A percentile compares a stretch with the other conserved stretches of the same genome.
These are phyloP conservation scores for Burhinus bistriatus DNA, from an alignment of 2,113 vertebrate species.

Conservation along the genomic window DNA sequence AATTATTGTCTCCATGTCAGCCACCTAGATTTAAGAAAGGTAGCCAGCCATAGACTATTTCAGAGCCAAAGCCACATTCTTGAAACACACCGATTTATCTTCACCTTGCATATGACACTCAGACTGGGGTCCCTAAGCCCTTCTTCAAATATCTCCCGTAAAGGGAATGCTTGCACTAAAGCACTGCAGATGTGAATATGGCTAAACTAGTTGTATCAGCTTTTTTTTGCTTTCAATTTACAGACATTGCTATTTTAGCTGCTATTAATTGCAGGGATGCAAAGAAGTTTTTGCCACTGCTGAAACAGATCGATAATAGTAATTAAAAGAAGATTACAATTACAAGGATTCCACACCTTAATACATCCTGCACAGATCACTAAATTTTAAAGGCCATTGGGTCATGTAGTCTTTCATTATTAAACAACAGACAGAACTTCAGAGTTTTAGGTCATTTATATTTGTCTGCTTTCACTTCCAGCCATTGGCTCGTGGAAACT, in stretches of 20 bases:
- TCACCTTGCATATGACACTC: neutral
- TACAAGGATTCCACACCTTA: neutral
- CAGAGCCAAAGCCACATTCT: neutral
- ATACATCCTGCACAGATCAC: neutral
- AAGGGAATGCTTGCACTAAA: neutral
- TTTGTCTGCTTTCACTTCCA: slow-evolving; percentile 17
- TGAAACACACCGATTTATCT: neutral
- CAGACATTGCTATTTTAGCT: neutral
- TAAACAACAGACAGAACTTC: neutral
- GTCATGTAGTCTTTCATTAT: neutral
- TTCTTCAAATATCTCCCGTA: neutral
- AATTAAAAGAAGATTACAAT: neutral
- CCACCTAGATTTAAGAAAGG: neutral
- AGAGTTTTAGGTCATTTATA: neutral
- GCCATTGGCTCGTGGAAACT: neutral
- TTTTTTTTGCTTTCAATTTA: neutral
- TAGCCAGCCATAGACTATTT: neutral
- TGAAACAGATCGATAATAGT: neutral
- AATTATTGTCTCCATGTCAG: neutral
- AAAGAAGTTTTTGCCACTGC: neutral
- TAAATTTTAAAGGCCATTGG: slow-evolving; percentile 8
- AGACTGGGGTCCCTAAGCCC: neutral
- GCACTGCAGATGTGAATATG: neutral
- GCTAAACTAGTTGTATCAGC: neutral
- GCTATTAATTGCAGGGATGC: neutral